Percentiles rank a stretch among this genome's conserved stretches.
These are phyloP conservation scores for Diadegma fenestrale DNA, from an alignment of 2,888 invertebrate genomes.

Conservation along the genomic window DNA sequence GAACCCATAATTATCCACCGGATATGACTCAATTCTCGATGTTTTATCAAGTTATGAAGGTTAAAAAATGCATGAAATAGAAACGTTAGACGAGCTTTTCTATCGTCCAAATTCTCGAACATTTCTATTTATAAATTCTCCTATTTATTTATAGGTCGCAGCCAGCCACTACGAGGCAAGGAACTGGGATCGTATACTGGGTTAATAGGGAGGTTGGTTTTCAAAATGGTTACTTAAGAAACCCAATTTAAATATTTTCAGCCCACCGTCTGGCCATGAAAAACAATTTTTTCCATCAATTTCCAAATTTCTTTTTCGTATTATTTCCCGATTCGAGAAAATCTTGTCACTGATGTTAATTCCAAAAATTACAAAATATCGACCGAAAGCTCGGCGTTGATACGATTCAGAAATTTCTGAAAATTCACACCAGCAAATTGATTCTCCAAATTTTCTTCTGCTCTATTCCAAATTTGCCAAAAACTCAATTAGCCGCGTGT, in stretches of 20 bases:
- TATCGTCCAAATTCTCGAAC: conserved; percentile 63
- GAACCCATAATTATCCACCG: neutral
- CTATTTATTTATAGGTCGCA: conserved; percentile 83
- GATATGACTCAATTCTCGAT: conserved; percentile 19
- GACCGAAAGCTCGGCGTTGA: neutral
- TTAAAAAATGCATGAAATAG: conserved; percentile 48
- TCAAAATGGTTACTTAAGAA: conserved; percentile 34
- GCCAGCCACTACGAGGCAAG: conserved; percentile 77
- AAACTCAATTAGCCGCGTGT: neutral
- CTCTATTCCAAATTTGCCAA: neutral
- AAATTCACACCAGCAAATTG: neutral
- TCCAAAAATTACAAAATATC: neutral
- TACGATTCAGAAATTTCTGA: neutral
- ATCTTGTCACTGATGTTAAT: neutral
- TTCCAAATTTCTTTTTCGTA: neutral
- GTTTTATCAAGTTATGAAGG: conserved; percentile 44
- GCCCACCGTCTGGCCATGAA: neutral
- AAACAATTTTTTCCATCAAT: neutral
- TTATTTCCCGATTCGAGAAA: neutral
- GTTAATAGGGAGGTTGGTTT: conserved; percentile 75
- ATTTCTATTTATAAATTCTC: conserved; percentile 76
- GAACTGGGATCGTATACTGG: conserved; percentile 75
- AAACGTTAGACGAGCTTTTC: conserved; percentile 8
- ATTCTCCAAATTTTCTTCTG: neutral
- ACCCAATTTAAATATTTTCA: neutral